phyloP scores from a whole-genome alignment of 2,888 invertebrate species.

The Lysandra coridon region DNA sequence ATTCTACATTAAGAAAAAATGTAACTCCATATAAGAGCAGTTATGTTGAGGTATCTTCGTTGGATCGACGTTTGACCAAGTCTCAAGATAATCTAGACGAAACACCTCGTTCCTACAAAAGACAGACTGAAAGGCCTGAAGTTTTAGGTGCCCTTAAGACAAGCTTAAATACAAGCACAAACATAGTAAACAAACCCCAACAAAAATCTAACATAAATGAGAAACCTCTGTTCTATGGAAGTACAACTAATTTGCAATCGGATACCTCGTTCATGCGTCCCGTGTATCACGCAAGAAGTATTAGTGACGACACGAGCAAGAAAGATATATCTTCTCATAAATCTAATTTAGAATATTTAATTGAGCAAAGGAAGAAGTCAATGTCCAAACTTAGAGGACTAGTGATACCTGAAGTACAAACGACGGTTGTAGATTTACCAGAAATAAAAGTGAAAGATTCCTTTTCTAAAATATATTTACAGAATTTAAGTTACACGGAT shows the following conservation, averaged over 20 bases:
- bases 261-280: constrained; percentile 58
- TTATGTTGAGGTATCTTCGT: constrained; percentile 62
- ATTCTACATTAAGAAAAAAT: constrained; percentile 58
- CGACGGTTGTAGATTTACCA: constrained; percentile 86
- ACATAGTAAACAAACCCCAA: constrained; percentile 46
- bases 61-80: constrained; percentile 72
- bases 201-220: constrained; percentile 50
- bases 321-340: constrained; percentile 74
- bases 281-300: constrained; percentile 67
- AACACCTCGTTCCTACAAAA: constrained; percentile 65
- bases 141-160: constrained; percentile 77
- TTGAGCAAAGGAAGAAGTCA: constrained; percentile 90
- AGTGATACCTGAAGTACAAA: constrained; percentile 89
- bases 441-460: constrained; percentile 89
- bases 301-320: constrained; percentile 67
- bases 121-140: constrained; percentile 67
- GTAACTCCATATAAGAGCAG: constrained; percentile 53
- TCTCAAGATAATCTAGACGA: constrained; percentile 78
- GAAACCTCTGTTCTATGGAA: constrained; percentile 73
- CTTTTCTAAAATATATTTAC: constrained; percentile 68
- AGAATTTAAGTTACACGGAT: constrained; percentile 58
- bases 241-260: constrained; percentile 65
- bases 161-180: constrained; percentile 45
- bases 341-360: constrained; percentile 85
- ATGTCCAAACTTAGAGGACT: constrained; percentile 93